phyloP scores from a whole-genome alignment of 1,140 invertebrate genomes.

The Agrypnia vestita region DNA sequence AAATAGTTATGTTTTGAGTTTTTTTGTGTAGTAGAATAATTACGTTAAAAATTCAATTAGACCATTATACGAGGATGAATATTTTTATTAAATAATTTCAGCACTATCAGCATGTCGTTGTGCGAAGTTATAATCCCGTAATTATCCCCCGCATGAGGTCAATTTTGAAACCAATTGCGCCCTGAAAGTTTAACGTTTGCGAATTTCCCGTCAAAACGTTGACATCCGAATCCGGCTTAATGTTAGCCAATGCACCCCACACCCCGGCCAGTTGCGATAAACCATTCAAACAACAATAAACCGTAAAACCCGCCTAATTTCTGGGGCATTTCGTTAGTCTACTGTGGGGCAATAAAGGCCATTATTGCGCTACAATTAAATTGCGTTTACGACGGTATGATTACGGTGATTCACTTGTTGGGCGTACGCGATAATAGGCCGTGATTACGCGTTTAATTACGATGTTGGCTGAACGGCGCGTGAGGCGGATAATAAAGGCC shows the following conservation, averaged over 20 bases:
- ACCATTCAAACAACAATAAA: constrained; percentile 32
- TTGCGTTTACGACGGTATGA: constrained; percentile 9
- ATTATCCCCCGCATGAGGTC: not conserved
- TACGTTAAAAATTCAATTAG: no score
- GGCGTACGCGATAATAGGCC: constrained; percentile 43
- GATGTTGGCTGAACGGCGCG: constrained; percentile 14
- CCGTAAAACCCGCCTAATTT: constrained; percentile 23
- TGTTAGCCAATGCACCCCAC: constrained; percentile 1
- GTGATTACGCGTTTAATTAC: constrained; percentile 37
- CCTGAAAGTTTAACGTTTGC: constrained; percentile 7
- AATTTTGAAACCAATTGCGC: not conserved
- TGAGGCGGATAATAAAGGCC: not conserved
- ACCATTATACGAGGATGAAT: no score
- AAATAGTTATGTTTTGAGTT: no score
- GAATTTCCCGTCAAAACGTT: constrained; percentile 24
- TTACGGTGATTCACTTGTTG: not conserved
- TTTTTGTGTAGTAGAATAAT: no score
- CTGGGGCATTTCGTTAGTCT: constrained; percentile 21
- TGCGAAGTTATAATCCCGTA: no score
- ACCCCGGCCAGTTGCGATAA: not conserved
- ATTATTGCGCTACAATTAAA: constrained; percentile 37
- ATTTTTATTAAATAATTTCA: no score
- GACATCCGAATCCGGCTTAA: constrained; percentile 22
- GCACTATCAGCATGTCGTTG: no score
- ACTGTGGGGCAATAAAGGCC: constrained; percentile 35